Percentiles rank a stretch among this genome's conserved stretches.
Evolutionary conservation across 2,888 invertebrate genomes (phyloP).

Genomic region (Ormia ochracea): DNA sequence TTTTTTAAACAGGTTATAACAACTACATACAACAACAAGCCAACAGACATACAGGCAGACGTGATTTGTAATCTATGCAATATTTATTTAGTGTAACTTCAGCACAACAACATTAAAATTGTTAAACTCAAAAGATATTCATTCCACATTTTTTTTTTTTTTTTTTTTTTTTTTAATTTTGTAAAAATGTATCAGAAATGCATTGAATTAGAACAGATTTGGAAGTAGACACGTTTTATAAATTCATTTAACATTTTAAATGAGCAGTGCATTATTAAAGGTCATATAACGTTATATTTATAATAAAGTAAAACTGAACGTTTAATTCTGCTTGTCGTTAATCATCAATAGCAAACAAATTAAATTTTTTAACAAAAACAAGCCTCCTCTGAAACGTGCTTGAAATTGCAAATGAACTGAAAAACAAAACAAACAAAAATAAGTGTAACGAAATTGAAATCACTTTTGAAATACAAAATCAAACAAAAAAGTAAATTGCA

Average conservation of each 20-base stretch:
- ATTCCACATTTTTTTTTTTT: not conserved
- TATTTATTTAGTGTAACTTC: constrained; percentile 65
- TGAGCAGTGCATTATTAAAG: constrained; percentile 52
- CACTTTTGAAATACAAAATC: not conserved
- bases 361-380: constrained; percentile 3
- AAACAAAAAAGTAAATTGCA: not conserved
- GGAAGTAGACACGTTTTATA: constrained; percentile 18
- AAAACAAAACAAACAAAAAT: not conserved
- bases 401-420: constrained; percentile 32
- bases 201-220: constrained; percentile 1
- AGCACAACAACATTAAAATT: constrained; percentile 30
- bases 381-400: constrained; percentile 35
- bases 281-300: constrained; percentile 56
- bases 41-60: not conserved
- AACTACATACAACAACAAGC: not conserved
- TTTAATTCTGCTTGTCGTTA: constrained; percentile 42
- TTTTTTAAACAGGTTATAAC: constrained; percentile 34
- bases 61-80: constrained; percentile 9
- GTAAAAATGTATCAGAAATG: not conserved
- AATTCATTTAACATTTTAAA: constrained; percentile 25
- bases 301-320: not conserved
- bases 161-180: not conserved
- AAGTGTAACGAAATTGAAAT: not conserved
- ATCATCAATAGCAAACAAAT: constrained; percentile 36
- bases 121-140: not conserved